These are phyloP conservation scores for Dromius quadrimaculatus DNA, from an alignment of 2,888 invertebrate genomes.

Conservation along the genomic window DNA sequence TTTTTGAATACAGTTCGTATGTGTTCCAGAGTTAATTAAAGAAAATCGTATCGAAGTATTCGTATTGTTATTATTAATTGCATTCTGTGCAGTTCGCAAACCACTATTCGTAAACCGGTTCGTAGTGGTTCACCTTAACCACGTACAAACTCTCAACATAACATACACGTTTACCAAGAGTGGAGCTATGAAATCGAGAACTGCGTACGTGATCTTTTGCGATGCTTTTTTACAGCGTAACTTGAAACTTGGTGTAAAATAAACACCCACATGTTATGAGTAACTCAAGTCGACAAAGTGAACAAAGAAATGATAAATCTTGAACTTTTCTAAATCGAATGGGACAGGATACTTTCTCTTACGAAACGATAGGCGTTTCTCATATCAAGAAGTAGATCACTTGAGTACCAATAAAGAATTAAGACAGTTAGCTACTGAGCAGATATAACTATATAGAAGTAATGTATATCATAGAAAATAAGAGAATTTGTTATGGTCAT, in stretches of 20 bases:
- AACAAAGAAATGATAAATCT: conserved; percentile 23
- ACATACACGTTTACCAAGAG: background rate
- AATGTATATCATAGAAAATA: no score
- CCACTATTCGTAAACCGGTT: conserved; percentile 9
- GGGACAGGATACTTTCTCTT: conserved; percentile 17
- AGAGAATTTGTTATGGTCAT: no score
- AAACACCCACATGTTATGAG: conserved; percentile 19
- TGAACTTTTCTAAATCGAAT: conserved; percentile 1
- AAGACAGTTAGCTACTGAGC: no score
- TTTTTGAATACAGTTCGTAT: no score
- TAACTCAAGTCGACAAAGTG: conserved; percentile 2
- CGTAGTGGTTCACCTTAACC: conserved; percentile 27
- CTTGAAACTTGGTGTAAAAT: background rate
- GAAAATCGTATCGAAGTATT: background rate
- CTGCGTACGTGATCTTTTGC: conserved; percentile 18
- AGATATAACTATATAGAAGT: no score
- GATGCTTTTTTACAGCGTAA: conserved; percentile 11
- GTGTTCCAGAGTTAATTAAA: no score
- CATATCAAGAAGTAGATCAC: conserved; percentile 1
- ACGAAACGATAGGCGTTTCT: background rate
- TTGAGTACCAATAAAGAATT: no score
- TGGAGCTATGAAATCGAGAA: conserved; percentile 6
- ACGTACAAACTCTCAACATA: background rate
- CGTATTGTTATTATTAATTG: conserved; percentile 17
- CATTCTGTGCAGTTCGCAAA: background rate